Evolutionary conservation across 2,888 invertebrate species (phyloP), one percentile per base, ranked within the genome.

Genomic region (Pollenia griseotomentosa): DNA sequence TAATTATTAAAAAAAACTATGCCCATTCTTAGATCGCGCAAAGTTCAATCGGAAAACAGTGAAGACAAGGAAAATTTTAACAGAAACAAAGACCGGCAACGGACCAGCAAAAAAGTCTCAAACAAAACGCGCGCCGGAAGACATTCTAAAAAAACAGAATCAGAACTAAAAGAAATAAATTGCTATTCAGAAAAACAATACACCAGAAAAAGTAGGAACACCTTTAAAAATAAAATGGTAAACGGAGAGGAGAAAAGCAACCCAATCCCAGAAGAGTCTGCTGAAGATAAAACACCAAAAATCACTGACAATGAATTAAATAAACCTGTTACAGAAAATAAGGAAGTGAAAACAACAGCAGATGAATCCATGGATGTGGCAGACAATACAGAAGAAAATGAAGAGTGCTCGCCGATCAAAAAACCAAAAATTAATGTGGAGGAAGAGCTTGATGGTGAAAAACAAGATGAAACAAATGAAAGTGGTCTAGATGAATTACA

Each of bases 11-110:
- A 19, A 40, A 23, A 14, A 66, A 75, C 2, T 81, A 85, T 85
- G 85, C 65, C 66, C 14, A 63, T 2, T 55, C 53, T 81, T 16
- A 71, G 81, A 81, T 70, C 81, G n/a, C 23, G 55, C 12, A 77
- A 55, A 66, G 4, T 12, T 16, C 14, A 12, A 14, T 16, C 44
- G 4, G 40, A 55, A 63, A 70, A 51, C 40, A 70, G 44, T 7
- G 44, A 82, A 61, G 2, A 9, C 40, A 63, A 73, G 14, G 73
- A 78, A 61, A 82, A 78, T 48, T 23, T 1, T 19, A 33, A 0
- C 4, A 40, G 5, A 2, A 8, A 51, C 66, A 66, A 14, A 12
- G 11, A 48, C 2, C 65, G 11, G 63, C 40, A 44, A 33, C 33
- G 33, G 19, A 2, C 3, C 23, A 40, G 2, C 2, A 16, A 40